Percentiles rank a stretch among this genome's conserved stretches.
phyloP scores from a whole-genome alignment of 1,140 invertebrate species.

The Theocolax elegans region DNA sequence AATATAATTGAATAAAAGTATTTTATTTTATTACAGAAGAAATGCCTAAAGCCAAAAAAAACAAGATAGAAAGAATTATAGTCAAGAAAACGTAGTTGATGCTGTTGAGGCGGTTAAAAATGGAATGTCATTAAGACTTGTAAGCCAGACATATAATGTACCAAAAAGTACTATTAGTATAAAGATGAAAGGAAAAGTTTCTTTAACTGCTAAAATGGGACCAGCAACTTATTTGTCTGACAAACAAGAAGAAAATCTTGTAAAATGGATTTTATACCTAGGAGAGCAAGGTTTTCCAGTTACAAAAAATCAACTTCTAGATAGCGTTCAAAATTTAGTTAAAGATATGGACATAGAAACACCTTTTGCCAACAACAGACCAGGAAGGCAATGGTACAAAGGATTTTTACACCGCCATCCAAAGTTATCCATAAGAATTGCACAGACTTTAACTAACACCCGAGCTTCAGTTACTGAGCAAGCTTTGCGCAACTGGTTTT shows the following conservation, averaged over 20 bases:
- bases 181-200: background rate
- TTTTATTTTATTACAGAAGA: too few relatives aligned
- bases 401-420: conserved; percentile 46
- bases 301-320: conserved; percentile 49
- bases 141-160: background rate
- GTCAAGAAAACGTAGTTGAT: too few relatives aligned
- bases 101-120: background rate
- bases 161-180: background rate
- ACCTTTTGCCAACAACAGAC: conserved; percentile 42
- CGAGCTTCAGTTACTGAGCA: conserved; percentile 43
- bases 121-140: background rate
- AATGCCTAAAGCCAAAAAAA: too few relatives aligned
- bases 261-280: conserved; percentile 51
- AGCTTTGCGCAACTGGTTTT: conserved; percentile 44
- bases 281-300: conserved; percentile 51
- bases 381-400: conserved; percentile 42
- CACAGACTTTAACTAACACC: conserved; percentile 46
- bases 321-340: conserved; percentile 54
- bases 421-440: conserved; percentile 41
- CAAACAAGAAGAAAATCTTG: conserved; percentile 51
- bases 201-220: conserved; percentile 19
- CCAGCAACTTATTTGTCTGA: conserved; percentile 42
- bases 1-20: too few relatives aligned
- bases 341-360: conserved; percentile 46
- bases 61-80: too few relatives aligned